These are phyloP conservation scores for Pangasianodon hypophthalmus DNA, from an alignment of 2,113 vertebrate species.

Conservation along the genomic window DNA sequence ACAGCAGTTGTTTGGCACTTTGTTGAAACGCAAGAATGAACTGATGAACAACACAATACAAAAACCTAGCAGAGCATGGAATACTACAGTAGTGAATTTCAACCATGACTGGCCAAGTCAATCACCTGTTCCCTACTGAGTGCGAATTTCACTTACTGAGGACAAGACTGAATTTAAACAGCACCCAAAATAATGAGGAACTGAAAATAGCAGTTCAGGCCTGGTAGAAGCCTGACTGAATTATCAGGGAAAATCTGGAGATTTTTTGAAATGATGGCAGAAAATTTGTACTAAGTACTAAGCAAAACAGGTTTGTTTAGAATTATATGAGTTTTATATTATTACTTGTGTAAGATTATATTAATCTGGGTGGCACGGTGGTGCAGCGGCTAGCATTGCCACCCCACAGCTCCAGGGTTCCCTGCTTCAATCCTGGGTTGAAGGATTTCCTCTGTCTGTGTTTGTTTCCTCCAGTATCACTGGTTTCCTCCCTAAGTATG, in stretches of 20 bases:
- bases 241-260: neutral
- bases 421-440: neutral
- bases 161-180: neutral
- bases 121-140: neutral
- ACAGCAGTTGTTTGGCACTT: neutral
- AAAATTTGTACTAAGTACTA: neutral
- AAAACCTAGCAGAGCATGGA: constrained; percentile 13
- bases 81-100: constrained; percentile 9
- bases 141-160: neutral
- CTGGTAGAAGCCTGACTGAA: neutral
- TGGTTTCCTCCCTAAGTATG: neutral
- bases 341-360: neutral
- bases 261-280: neutral
- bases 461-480: neutral
- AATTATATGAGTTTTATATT: neutral
- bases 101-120: constrained; percentile 8
- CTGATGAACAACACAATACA: neutral
- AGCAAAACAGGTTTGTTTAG: neutral
- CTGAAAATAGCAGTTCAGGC: neutral
- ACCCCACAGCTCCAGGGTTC: neutral
- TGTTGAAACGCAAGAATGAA: neutral
- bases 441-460: neutral
- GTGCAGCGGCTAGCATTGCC: neutral
- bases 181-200: neutral
- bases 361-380: neutral